A percentile compares a stretch with the other conserved stretches of the same genome.
Evolutionary conservation across 2,888 invertebrate species (phyloP).

Genomic region (Hedya salicella): DNA sequence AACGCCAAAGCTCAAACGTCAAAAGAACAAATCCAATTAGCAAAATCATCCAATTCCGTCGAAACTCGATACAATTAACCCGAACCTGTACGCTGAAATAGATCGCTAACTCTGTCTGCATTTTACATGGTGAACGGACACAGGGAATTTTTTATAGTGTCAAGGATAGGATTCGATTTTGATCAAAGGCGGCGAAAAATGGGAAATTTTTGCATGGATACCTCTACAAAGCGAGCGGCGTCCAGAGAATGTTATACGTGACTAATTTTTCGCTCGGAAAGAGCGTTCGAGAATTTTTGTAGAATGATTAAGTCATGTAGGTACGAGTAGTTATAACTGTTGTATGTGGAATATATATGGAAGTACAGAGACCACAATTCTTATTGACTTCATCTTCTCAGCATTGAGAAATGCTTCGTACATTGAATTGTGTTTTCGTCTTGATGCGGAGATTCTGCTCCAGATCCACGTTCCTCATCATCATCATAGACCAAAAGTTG

Average conservation of each 20-base stretch:
- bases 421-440: no score
- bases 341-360: background rate
- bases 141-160: conserved; percentile 26
- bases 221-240: conserved; percentile 25
- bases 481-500: no score
- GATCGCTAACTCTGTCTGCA: conserved; percentile 20
- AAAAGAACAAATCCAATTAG: conserved; percentile 28
- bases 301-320: background rate
- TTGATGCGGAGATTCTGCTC: no score
- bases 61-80: conserved; percentile 21
- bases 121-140: conserved; percentile 17
- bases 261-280: conserved; percentile 7
- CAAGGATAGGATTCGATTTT: conserved; percentile 36
- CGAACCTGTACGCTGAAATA: conserved; percentile 1
- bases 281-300: background rate
- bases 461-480: no score
- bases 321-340: background rate
- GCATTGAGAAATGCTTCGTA: no score
- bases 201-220: conserved; percentile 27
- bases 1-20: background rate
- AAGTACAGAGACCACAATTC: no score
- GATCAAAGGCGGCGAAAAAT: conserved; percentile 34
- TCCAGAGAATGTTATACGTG: conserved; percentile 12
- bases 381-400: no score
- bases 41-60: conserved; percentile 12